Base-by-base conservation (phyloP, 1,140 invertebrate species). In the Lamellibrachia luymesi region DNA sequence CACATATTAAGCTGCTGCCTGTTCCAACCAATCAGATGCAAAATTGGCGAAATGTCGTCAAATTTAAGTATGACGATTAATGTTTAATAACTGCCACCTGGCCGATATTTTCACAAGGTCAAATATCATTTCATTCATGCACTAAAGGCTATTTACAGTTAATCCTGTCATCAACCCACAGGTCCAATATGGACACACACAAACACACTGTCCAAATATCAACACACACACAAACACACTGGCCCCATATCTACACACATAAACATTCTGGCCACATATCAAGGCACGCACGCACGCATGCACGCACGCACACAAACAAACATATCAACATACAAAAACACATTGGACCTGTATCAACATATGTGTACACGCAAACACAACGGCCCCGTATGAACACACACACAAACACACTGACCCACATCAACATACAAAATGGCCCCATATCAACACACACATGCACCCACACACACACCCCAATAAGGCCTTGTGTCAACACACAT, bases 361-460 rank as follows among this genome's bases (percentile, higher is more conserved):
- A 38, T 38, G 38, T 38, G 38, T 38, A 38, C 38, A 38, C 38
- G 38, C 38, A 38, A 38, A 90, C 90, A 90, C 90, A 90, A 90
- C 5, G 90, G 7, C n/a, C 90, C n/a, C 90, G 22, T 50, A 38
- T 38, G 38, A 38, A 38, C 38, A 50, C 90, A 91, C 4, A 91
- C 90, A n/a, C 90, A 91, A 49, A 10, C n/a, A n/a, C 90, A 90
- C 90, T 38, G n/a, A 25, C 90, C n/a, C 90, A 10, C 7, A 10
- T 50, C n/a, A 27, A 90, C 90, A 90, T 17, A 90, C 90, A 90
- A 4, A 90, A 90, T 6, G 90, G 5, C n/a, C 90, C n/a, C 90
- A 90, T 50, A 90, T 50, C n/a, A 27, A 90, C 90, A 90, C 90
- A 90, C 90, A 90, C 90, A 90, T 8, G 22, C 90, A 90, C 90